Evolutionary conservation across 2,113 vertebrate genomes (phyloP).

Genomic region (Ploceus nigricollis): DNA sequence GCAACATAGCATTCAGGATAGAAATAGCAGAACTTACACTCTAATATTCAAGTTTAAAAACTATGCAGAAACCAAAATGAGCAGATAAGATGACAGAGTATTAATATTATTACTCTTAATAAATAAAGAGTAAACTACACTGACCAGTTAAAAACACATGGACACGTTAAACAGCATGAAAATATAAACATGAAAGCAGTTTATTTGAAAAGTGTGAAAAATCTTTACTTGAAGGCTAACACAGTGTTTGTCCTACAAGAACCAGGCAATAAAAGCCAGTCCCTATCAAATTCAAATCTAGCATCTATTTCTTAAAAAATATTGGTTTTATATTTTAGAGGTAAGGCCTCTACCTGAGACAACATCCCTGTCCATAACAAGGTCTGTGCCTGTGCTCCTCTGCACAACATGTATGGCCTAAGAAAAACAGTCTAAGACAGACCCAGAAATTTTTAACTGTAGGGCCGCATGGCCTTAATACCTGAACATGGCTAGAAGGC

Average conservation of each 20-base stretch:
- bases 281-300: background rate
- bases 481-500: background rate
- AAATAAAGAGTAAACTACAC: background rate
- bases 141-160: background rate
- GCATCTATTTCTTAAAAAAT: background rate
- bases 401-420: background rate
- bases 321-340: background rate
- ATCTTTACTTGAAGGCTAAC: background rate
- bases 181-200: background rate
- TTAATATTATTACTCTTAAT: background rate
- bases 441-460: background rate
- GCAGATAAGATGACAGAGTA: background rate
- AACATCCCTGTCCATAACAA: background rate
- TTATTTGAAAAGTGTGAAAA: background rate
- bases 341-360: background rate
- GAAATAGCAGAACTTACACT: background rate
- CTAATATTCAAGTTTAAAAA: background rate
- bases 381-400: background rate
- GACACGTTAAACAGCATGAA: background rate
- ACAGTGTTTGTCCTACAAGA: background rate
- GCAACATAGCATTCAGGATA: background rate
- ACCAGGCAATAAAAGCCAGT: background rate
- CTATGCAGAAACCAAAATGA: background rate
- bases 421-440: background rate
- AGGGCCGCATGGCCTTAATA: background rate